A percentile compares a stretch with the other conserved stretches of the same genome.
Conservation (phyloP, 2,888 invertebrate species). For the Andrena chrysosceles region DNA sequence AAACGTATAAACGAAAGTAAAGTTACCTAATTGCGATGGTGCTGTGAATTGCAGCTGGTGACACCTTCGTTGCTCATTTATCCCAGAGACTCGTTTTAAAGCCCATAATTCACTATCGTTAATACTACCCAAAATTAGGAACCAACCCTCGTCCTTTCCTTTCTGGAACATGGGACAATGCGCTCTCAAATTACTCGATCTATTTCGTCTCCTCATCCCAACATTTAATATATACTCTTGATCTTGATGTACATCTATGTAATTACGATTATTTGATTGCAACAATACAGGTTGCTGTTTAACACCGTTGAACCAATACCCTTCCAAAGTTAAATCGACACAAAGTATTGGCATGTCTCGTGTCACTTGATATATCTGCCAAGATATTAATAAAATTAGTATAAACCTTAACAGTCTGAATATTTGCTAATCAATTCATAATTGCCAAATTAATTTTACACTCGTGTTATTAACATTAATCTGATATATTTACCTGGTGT, state of each 20-base stretch:
- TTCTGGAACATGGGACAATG: slow-evolving; percentile 95
- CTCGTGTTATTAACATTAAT: neutral
- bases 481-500: slow-evolving; percentile 87
- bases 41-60: slow-evolving; percentile 88
- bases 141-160: slow-evolving; percentile 98
- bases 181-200: slow-evolving; percentile 87
- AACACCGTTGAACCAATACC: slow-evolving; percentile 52
- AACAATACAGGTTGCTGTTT: slow-evolving; percentile 64
- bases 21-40: slow-evolving; percentile 86
- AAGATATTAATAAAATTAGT: slow-evolving; percentile 6
- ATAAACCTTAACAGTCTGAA: neutral
- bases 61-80: slow-evolving; percentile 85
- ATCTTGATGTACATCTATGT: slow-evolving; percentile 71
- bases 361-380: slow-evolving; percentile 80
- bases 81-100: slow-evolving; percentile 89
- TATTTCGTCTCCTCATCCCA: slow-evolving; percentile 86
- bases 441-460: neutral
- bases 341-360: slow-evolving; percentile 81
- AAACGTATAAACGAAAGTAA: slow-evolving; percentile 13
- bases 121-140: slow-evolving; percentile 92
- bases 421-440: neutral
- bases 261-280: slow-evolving; percentile 49
- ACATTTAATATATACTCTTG: slow-evolving; percentile 90
- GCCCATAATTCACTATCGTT: slow-evolving; percentile 91
- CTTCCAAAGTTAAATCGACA: slow-evolving; percentile 76